Base-by-base conservation (phyloP, 2,888 invertebrate genomes). In the Lochmaea capreae region DNA sequence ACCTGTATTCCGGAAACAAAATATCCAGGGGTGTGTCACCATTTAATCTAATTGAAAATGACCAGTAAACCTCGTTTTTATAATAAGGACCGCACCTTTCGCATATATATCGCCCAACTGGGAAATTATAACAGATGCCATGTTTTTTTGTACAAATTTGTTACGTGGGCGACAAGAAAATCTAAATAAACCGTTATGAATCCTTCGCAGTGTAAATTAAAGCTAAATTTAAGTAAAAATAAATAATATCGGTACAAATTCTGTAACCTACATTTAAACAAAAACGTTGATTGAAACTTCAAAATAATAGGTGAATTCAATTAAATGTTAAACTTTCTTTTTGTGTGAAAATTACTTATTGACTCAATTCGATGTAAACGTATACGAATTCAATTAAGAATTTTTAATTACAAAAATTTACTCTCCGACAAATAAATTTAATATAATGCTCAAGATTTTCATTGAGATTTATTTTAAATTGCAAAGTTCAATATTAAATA, bases 81-180 rank as follows among this genome's bases (percentile, higher is more conserved):
- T 81, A 81, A 83, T 81, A 80, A 82, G 80, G 78, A 79, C 81
- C 82, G 79, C 82, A 80, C 83, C 83, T 81, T 78, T 65, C 63
- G 54, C 22, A 67, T 72, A 76, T 67, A 62, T 65, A 76, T 67
- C 46, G 79, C 78, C 81, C 84, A 81, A 76, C 83, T 81, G 84
- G 83, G 83, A 83, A 84, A 84, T 84, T 83, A 84, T 83, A 81
- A 83, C 81, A 82, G 82, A 81, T 80, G 79, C 79, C 78, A 82
- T 83, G 83, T 82, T 83, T 83, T 81, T 33, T 39, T 83, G 79
- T 77, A 80, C 80, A 80, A 79, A 81, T 79, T 76, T 77, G 67
- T 73, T 76, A 75, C 6, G 33, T 39, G 77, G 78, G 76, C 75
- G 77, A 78, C 77, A 75, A 77, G 73, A 77, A 71, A 77, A 68